phyloP scores from a whole-genome alignment of 2,888 invertebrate genomes.

The Noctua janthina region DNA sequence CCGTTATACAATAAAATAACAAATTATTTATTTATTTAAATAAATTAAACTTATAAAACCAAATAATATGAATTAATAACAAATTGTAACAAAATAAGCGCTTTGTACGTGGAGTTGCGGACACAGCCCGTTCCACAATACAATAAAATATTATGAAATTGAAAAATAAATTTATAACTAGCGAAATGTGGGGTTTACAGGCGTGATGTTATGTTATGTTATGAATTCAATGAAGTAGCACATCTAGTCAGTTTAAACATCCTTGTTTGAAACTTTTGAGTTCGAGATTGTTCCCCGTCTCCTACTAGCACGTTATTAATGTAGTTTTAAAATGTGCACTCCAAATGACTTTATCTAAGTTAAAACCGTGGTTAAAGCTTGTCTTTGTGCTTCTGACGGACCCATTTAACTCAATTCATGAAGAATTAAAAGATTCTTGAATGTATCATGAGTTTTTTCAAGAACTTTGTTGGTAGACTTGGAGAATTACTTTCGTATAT shows the following conservation, averaged over 20 bases:
- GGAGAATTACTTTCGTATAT: neutral
- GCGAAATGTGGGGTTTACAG: too few relatives aligned
- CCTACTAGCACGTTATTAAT: slow-evolving; percentile 84
- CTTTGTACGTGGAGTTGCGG: too few relatives aligned
- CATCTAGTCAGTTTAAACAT: slow-evolving; percentile 63
- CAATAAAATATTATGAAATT: too few relatives aligned
- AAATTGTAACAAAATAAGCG: too few relatives aligned
- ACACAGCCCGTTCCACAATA: too few relatives aligned
- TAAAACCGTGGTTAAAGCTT: slow-evolving; percentile 81
- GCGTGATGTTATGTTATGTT: too few relatives aligned
- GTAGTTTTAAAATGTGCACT: slow-evolving; percentile 87
- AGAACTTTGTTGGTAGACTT: slow-evolving; percentile 20
- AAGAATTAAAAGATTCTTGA: slow-evolving; percentile 68
- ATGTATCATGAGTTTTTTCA: slow-evolving; percentile 44
- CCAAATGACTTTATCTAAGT: slow-evolving; percentile 83
- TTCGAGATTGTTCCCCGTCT: slow-evolving; percentile 75
- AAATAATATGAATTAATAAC: too few relatives aligned
- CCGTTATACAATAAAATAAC: too few relatives aligned
- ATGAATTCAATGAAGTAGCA: slow-evolving; percentile 16
- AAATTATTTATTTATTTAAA: too few relatives aligned
- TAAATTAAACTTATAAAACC: too few relatives aligned
- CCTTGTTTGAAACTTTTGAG: slow-evolving; percentile 76
- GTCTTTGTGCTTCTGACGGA: slow-evolving; percentile 83
- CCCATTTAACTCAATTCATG: slow-evolving; percentile 80
- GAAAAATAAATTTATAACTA: neutral